phyloP scores from a whole-genome alignment of 2,888 invertebrate species.

The Tetramorium bicarinatum region DNA sequence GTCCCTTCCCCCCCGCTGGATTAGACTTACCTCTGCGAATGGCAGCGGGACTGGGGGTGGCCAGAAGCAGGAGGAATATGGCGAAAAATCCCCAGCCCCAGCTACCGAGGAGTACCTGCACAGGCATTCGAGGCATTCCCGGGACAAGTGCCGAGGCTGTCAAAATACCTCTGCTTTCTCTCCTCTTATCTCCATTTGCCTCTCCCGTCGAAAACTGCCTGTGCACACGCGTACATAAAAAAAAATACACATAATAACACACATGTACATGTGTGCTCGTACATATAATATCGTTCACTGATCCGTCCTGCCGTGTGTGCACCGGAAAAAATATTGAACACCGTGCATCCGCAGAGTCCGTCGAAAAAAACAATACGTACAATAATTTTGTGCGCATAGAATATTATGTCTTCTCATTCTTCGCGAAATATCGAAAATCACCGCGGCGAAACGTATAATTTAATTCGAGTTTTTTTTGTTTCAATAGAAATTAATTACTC shows the following conservation, averaged over 20 bases:
- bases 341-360: conserved; percentile 7
- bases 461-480: background rate
- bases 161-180: conserved; percentile 78
- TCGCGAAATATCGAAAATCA: background rate
- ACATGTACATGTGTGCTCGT: background rate
- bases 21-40: conserved; percentile 84
- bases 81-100: conserved; percentile 82
- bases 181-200: conserved; percentile 80
- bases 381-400: background rate
- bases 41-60: conserved; percentile 84
- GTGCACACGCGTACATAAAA: conserved; percentile 49
- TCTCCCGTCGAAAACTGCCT: conserved; percentile 73
- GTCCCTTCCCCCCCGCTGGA: conserved; percentile 25
- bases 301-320: background rate
- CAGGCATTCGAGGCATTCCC: conserved; percentile 74
- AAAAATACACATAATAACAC: background rate
- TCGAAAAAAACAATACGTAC: conserved; percentile 5
- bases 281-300: background rate
- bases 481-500: background rate
- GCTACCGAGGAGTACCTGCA: conserved; percentile 70
- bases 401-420: background rate
- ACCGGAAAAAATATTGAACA: conserved; percentile 20
- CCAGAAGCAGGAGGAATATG: conserved; percentile 82
- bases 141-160: conserved; percentile 75
- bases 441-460: background rate